Base-by-base conservation (phyloP, 2,113 vertebrate species). In the Hirundichthys speculiger region DNA sequence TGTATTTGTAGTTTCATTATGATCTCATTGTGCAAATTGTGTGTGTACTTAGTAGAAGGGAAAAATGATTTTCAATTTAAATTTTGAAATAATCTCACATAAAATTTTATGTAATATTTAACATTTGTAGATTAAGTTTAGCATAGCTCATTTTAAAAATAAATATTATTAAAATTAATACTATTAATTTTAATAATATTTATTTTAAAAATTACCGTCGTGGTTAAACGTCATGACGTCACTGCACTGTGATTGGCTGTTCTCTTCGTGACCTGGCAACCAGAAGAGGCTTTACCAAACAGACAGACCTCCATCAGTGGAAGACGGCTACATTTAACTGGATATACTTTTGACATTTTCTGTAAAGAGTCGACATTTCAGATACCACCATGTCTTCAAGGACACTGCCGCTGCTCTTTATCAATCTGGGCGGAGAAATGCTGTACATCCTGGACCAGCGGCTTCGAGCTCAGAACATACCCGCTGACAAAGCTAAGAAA, bases 391-490 rank as follows among this genome's bases (percentile, higher is more conserved):
- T 98, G 96, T 96, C 96, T 24, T 64, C 87, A 14, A 90, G 95
- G 75, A 92, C 96, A 13, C 91, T 98, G 39, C 97, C 96, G 13
- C 88, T 98, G 72, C 94, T 98, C 6, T 98, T 98, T 86, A 94
- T 98, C 69, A 98, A 98, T 82, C 93, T 98, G 67, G 96, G 97
- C 3, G 97, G 97, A 14, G 97, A 98, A 91, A 98, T 98, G 97
- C 92, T 98, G 21, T 98, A 98, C 75, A 98, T 98, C 79, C 90
- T 98, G 87, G 96, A 98, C 89, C 96, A 98, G 86, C 93, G 96
- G 6, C 94, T 98, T 45, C 92, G 95, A 24, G 96, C 96, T 42
- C 96, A 98, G 91, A 97, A 95, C 86, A 96, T 98, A 85, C 95
- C 96, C 0, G 88, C 88, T 4, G 96, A 98, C 81, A 98, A 98